phyloP scores from a whole-genome alignment of 2,113 vertebrate genomes.

The Cynopterus brachyotis region DNA sequence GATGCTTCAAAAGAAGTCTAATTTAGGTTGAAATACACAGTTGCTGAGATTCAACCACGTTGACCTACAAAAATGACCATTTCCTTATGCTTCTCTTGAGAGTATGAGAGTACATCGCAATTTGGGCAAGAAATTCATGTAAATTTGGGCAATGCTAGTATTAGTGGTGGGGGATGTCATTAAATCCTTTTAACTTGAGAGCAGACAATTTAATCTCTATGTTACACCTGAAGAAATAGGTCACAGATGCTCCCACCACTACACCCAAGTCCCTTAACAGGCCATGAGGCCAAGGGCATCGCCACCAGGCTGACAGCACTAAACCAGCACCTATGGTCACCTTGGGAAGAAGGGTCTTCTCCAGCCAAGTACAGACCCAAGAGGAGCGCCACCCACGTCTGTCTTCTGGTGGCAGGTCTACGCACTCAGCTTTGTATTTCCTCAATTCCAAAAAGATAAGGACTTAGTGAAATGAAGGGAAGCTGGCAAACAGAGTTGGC shows the following conservation, averaged over 20 bases:
- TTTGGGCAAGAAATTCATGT: background rate
- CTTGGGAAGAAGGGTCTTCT: background rate
- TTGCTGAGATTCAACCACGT: background rate
- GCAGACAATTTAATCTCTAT: background rate
- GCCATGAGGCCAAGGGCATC: background rate
- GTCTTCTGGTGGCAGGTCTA: background rate
- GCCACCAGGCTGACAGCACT: background rate
- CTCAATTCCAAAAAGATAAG: background rate
- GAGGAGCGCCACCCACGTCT: background rate
- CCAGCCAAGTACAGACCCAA: background rate
- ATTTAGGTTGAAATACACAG: background rate
- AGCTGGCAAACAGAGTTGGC: background rate
- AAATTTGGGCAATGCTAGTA: accelerated
- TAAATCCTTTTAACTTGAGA: background rate
- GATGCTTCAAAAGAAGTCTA: background rate
- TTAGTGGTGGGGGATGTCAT: background rate
- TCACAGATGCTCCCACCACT: background rate
- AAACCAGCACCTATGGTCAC: background rate
- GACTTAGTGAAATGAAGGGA: background rate
- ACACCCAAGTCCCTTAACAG: background rate
- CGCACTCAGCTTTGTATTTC: background rate
- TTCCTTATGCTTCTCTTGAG: background rate
- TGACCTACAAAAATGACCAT: background rate
- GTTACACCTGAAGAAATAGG: background rate
- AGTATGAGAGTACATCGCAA: background rate